Conservation (phyloP, 2,797 vertebrate genomes). For the Cuniculus paca region DNA sequence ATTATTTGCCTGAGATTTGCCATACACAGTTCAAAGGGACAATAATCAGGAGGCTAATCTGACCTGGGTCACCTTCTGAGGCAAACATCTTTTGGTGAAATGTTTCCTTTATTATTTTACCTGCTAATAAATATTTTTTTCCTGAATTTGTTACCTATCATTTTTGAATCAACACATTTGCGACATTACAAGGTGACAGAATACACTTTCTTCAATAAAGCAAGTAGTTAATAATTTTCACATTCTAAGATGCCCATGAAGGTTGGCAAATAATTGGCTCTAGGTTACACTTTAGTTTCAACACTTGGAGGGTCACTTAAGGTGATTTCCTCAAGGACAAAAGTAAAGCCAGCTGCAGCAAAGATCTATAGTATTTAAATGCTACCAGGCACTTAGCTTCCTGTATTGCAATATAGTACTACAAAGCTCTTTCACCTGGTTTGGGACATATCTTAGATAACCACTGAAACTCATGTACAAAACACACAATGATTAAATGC, state of each 20-base stretch:
- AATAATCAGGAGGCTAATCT: background rate
- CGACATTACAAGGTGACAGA: background rate
- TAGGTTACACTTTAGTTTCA: background rate
- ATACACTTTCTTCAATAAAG: background rate
- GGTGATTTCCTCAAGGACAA: background rate
- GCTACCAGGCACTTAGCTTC: background rate
- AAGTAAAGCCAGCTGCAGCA: background rate
- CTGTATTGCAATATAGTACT: background rate
- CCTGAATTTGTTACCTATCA: background rate
- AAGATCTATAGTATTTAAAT: background rate
- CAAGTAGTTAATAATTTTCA: background rate
- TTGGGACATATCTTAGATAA: background rate
- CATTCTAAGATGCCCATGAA: accelerated
- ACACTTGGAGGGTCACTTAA: background rate
- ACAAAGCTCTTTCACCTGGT: background rate
- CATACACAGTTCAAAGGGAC: background rate
- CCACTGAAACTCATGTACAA: background rate
- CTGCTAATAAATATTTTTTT: background rate
- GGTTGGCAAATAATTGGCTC: accelerated
- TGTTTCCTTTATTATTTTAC: background rate
- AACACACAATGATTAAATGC: accelerated
- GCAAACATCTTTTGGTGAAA: background rate
- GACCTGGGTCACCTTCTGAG: background rate
- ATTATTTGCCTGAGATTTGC: accelerated
- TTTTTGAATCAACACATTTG: background rate